Evolutionary conservation across 2,888 invertebrate genomes (phyloP).

Genomic region (Coenonympha glycerion): DNA sequence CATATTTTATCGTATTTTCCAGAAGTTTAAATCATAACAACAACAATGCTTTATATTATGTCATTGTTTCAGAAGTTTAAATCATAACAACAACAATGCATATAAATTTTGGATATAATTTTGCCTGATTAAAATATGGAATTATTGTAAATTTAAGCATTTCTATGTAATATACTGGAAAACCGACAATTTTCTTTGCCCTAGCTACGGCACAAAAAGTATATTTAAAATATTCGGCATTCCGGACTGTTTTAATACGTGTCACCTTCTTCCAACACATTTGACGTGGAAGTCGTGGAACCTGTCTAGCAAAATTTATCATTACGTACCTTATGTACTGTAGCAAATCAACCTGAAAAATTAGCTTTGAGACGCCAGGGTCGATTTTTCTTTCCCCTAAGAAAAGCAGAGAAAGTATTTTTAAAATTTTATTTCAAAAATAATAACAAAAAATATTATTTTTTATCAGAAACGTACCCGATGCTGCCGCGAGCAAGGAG

Average conservation of each 20-base stretch:
- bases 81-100: no score
- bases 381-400: constrained; percentile 60
- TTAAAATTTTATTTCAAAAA: constrained; percentile 38
- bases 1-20: no score
- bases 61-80: no score
- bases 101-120: no score
- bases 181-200: not conserved
- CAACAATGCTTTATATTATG: no score
- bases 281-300: constrained; percentile 77
- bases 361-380: constrained; percentile 67
- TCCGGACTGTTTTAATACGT: constrained; percentile 69
- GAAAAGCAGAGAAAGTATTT: constrained; percentile 40
- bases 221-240: constrained; percentile 37
- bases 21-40: no score
- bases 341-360: constrained; percentile 67
- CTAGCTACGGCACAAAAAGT: not conserved
- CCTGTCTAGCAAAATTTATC: constrained; percentile 52
- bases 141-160: not conserved
- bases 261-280: constrained; percentile 73
- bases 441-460: constrained; percentile 39
- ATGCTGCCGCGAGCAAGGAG: constrained; percentile 67
- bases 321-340: constrained; percentile 69
- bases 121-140: no score
- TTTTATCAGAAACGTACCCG: constrained; percentile 60
- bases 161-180: not conserved